Base-by-base conservation (phyloP, 2,888 invertebrate species). In the Drosophila mulleri region DNA sequence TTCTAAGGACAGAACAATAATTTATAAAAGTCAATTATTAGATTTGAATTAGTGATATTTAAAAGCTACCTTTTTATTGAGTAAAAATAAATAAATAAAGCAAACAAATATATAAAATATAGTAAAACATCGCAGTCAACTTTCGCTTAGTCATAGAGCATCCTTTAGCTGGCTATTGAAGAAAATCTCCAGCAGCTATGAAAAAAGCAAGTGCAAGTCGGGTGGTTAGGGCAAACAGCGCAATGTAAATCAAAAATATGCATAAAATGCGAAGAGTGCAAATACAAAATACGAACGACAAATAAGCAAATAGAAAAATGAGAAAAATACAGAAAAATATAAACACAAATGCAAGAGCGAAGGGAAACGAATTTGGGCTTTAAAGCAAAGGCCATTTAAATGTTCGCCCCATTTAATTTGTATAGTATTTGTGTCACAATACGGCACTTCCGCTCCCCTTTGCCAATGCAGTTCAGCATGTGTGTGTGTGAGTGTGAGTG, bases 341-440 rank as follows among this genome's bases (percentile, higher is more conserved):
- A 37, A 39, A 47, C 18, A 63, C 32, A 59, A 67, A 61, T 68
- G 66, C 76, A 77, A 77, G 65, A 7, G 12, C 54, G 72, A 62
- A 70, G 44, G 56, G 11, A 52, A 53, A 44, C 42, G 11, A 65
- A 61, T 39, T 58, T 41, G 11, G 11, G 16, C n/a, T 48, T 45
- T 70, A 39, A 63, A 62, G 62, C 52, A 26, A 85, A 67, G 81
- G 78, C 84, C 84, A 89, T 89, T 75, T 81, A 88, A 89, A 82
- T 82, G 78, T 82, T 72, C 82, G 83, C 83, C 70, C 86, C 88
- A 89, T 88, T 88, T 88, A 88, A 79, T 88, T 79, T 86, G 74
- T 78, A 83, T 78, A 67, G 82, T 60, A 61, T 59, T 69, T 66
- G 69, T 74, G 59, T 74, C 76, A 69, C 70, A 67, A 74, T 68